phyloP scores from a whole-genome alignment of 2,888 invertebrate genomes.

The Nematopogon swammerdamellus region DNA sequence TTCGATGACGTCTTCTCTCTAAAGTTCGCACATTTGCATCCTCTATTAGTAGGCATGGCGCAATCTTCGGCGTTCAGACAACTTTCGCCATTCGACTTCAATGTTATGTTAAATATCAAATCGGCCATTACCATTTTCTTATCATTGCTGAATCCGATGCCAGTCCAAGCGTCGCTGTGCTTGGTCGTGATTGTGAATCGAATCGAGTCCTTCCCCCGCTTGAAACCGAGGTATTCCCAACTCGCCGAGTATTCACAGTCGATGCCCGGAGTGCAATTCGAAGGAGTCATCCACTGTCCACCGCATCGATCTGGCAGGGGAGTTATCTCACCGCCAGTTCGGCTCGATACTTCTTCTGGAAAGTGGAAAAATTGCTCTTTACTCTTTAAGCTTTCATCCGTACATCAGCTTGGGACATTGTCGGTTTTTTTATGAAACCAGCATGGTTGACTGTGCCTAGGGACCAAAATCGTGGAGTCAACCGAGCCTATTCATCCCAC shows the following conservation, averaged over 20 bases:
- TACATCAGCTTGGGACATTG: too few relatives aligned
- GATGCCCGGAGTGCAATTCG: constrained; percentile 60
- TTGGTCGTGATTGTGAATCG: constrained; percentile 76
- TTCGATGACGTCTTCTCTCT: too few relatives aligned
- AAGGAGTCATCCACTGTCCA: constrained; percentile 76
- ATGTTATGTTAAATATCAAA: too few relatives aligned
- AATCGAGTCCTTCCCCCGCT: constrained; percentile 67
- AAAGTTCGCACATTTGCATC: too few relatives aligned
- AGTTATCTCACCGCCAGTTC: constrained; percentile 32
- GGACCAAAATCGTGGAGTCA: too few relatives aligned
- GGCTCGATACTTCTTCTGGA: constrained; percentile 45
- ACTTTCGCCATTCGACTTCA: too few relatives aligned
- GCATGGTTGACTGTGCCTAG: too few relatives aligned
- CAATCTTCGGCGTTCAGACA: too few relatives aligned
- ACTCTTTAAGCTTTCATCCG: too few relatives aligned
- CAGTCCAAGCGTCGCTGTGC: constrained; percentile 82
- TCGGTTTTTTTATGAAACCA: too few relatives aligned
- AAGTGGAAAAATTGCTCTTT: constrained; percentile 6
- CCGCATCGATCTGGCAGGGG: constrained; percentile 59
- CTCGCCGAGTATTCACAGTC: constrained; percentile 76
- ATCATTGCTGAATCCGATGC: constrained; percentile 84
- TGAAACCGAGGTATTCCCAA: constrained; percentile 72
- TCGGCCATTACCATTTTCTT: constrained; percentile 69
- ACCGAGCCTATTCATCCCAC: too few relatives aligned
- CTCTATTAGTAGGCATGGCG: too few relatives aligned